phyloP scores from a whole-genome alignment of 2,888 invertebrate species.

The Cybosia mesomella region DNA sequence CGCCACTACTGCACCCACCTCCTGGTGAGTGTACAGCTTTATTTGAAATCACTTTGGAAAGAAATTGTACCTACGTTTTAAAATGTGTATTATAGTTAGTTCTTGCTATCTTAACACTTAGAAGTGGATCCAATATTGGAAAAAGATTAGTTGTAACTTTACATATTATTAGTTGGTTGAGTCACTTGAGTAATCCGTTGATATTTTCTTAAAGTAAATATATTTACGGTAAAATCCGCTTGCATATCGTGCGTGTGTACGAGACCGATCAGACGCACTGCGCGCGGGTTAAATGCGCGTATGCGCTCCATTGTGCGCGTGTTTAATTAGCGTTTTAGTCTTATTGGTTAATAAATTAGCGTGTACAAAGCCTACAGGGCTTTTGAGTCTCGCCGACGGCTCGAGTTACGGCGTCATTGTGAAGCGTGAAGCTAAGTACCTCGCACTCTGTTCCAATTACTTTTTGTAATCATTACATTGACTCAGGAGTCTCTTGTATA shows the following conservation, averaged over 20 bases:
- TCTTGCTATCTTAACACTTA: no score
- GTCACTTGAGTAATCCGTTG: background rate
- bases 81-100: no score
- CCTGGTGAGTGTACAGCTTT: constrained; percentile 69
- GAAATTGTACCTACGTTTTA: background rate
- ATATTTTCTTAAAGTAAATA: background rate
- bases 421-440: constrained; percentile 17
- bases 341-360: constrained; percentile 54
- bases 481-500: background rate
- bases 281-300: constrained; percentile 4
- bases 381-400: constrained; percentile 54
- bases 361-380: constrained; percentile 39
- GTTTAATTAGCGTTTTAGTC: constrained; percentile 75
- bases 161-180: background rate
- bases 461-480: constrained; percentile 12
- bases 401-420: constrained; percentile 60
- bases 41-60: background rate
- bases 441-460: background rate
- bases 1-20: constrained; percentile 82
- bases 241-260: constrained; percentile 10
- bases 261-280: background rate
- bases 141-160: background rate
- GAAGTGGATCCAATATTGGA: background rate
- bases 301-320: constrained; percentile 34
- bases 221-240: background rate